A percentile compares a stretch with the other conserved stretches of the same genome.
phyloP scores from a whole-genome alignment of 2,888 invertebrate genomes.

The Antheraea assamensis region DNA sequence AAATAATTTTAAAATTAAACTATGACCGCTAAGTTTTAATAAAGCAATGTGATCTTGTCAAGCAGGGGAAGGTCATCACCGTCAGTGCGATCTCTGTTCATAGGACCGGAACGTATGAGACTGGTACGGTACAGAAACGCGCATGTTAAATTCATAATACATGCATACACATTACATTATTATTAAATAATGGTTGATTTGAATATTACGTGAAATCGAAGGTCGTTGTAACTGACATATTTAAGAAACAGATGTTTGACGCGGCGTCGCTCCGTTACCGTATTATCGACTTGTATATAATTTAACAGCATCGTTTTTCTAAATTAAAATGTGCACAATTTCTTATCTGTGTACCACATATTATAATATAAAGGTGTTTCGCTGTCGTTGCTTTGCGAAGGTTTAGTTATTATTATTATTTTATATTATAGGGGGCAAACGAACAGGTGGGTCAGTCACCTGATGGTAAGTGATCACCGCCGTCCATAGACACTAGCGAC shows the following conservation, averaged over 20 bases:
- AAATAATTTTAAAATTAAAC: neutral
- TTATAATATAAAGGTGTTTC: no score
- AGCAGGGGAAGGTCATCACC: neutral
- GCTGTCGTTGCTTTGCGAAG: no score
- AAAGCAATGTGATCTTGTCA: neutral
- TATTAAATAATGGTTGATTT: conserved; percentile 7
- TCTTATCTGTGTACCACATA: no score
- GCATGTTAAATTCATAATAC: no score
- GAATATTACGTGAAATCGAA: conserved; percentile 1
- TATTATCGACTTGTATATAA: neutral
- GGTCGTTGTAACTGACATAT: neutral
- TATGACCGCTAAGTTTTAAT: neutral
- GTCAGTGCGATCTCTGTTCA: neutral
- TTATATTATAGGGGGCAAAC: no score
- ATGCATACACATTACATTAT: neutral
- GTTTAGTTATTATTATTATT: no score
- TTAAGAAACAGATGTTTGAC: neutral
- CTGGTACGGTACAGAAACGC: no score
- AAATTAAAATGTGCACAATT: no score
- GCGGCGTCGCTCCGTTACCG: neutral
- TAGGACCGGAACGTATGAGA: neutral
- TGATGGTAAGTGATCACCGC: no score
- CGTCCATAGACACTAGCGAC: no score
- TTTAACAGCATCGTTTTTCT: neutral
- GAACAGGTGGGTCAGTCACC: no score